phyloP scores from a whole-genome alignment of 1,140 invertebrate genomes.

The Aplysia californica region DNA sequence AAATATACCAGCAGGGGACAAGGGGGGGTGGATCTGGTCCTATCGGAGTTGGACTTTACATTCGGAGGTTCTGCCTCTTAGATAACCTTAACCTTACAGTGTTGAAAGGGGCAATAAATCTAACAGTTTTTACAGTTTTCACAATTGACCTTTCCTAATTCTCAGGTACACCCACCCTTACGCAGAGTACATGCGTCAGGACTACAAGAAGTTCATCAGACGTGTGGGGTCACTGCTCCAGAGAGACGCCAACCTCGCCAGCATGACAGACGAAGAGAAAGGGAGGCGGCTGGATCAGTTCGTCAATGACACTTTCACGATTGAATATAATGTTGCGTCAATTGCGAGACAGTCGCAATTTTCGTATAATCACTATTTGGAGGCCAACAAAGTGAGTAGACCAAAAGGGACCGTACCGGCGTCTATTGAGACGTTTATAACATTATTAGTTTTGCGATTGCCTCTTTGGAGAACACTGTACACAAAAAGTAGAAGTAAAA shows the following conservation, averaged over 20 bases:
- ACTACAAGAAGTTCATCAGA: slow-evolving; percentile 14
- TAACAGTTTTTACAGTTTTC: no score
- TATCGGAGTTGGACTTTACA: no score
- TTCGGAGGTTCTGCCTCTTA: no score
- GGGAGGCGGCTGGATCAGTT: not conserved
- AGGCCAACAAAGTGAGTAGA: not conserved
- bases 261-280: not conserved
- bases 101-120: no score
- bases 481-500: not conserved
- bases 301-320: slow-evolving; percentile 12
- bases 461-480: not conserved
- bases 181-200: not conserved
- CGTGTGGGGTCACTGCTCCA: not conserved
- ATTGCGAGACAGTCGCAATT: not conserved
- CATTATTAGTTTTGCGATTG: no score
- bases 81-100: no score
- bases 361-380: not conserved
- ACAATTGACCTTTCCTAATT: no score
- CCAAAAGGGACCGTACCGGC: not conserved
- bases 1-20: no score
- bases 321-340: not conserved
- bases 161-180: not conserved
- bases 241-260: slow-evolving; percentile 2
- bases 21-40: no score
- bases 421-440: not conserved